phyloP scores from a whole-genome alignment of 2,113 vertebrate genomes.

The Trematomus loennbergii region DNA sequence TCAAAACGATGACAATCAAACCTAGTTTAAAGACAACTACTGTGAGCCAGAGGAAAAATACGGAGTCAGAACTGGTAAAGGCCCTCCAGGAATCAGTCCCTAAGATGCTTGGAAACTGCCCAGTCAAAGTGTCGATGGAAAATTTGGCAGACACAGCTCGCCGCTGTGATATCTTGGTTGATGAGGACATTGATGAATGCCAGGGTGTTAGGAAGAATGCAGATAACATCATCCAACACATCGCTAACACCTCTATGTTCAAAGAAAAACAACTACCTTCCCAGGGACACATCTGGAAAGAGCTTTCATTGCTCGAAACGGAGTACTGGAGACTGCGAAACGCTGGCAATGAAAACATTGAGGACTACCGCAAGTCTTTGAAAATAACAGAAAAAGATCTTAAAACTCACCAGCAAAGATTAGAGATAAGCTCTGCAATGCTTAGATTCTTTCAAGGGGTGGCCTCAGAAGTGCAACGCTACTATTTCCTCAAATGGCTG shows the following conservation, averaged over 20 bases:
- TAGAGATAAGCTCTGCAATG: constrained; percentile 60
- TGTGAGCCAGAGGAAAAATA: constrained; percentile 40
- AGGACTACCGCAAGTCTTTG: constrained; percentile 61
- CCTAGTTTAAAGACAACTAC: constrained; percentile 26
- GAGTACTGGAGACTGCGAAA: constrained; percentile 71
- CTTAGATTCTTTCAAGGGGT: constrained; percentile 57
- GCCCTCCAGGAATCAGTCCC: constrained; percentile 17
- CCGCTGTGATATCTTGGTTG: constrained; percentile 58
- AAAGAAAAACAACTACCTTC: constrained; percentile 65
- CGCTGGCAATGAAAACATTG: constrained; percentile 48
- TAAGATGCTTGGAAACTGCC: constrained; percentile 12
- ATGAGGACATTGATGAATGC: constrained; percentile 67
- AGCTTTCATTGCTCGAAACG: constrained; percentile 67
- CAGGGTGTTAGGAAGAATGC: constrained; percentile 55
- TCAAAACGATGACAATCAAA: constrained; percentile 20
- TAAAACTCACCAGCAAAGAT: constrained; percentile 35
- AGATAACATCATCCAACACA: constrained; percentile 40
- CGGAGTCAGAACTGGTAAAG: constrained; percentile 45
- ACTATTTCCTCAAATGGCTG: constrained; percentile 79
- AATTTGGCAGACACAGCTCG: constrained; percentile 54
- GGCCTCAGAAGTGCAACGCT: constrained; percentile 42
- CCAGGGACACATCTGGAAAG: constrained; percentile 72
- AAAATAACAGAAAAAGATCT: constrained; percentile 38
- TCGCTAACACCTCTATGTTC: constrained; percentile 46
- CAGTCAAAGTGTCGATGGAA: constrained; percentile 25